phyloP scores from a whole-genome alignment of 2,113 vertebrate species.

The Zingel zingel region DNA sequence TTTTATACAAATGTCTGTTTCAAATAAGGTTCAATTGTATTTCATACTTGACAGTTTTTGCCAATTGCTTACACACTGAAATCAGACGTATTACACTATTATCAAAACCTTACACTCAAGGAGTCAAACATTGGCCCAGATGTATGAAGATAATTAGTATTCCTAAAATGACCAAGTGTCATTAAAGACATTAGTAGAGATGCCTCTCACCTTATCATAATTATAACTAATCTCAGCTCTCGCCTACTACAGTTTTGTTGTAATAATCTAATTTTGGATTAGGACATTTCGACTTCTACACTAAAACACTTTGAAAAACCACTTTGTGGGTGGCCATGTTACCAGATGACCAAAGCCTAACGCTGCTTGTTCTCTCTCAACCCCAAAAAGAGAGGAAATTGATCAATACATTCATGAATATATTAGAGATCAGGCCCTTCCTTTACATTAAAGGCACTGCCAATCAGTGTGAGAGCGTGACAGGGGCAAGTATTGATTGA shows the following conservation, averaged over 20 bases:
- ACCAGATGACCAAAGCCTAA: slow-evolving; percentile 9
- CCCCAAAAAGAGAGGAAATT: slow-evolving; percentile 35
- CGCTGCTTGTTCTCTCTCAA: slow-evolving; percentile 51
- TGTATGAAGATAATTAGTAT: too few relatives aligned
- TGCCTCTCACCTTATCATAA: background rate
- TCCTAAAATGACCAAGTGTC: background rate
- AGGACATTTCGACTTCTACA: background rate
- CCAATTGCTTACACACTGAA: too few relatives aligned
- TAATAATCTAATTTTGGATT: background rate
- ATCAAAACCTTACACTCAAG: too few relatives aligned
- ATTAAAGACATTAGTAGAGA: background rate
- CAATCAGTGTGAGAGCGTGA: slow-evolving; percentile 66
- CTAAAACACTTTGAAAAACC: background rate
- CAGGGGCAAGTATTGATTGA: slow-evolving; percentile 72
- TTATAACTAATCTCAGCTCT: background rate
- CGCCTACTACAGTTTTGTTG: background rate
- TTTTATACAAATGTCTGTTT: too few relatives aligned
- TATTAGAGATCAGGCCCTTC: slow-evolving; percentile 67
- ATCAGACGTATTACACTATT: too few relatives aligned
- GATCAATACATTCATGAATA: slow-evolving; percentile 84
- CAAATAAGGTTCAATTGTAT: too few relatives aligned
- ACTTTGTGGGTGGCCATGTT: slow-evolving; percentile 4
- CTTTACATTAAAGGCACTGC: slow-evolving; percentile 34
- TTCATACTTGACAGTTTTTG: too few relatives aligned
- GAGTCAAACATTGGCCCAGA: too few relatives aligned